phyloP scores from a whole-genome alignment of 2,888 invertebrate genomes.

The Agonopterix subpropinquella region DNA sequence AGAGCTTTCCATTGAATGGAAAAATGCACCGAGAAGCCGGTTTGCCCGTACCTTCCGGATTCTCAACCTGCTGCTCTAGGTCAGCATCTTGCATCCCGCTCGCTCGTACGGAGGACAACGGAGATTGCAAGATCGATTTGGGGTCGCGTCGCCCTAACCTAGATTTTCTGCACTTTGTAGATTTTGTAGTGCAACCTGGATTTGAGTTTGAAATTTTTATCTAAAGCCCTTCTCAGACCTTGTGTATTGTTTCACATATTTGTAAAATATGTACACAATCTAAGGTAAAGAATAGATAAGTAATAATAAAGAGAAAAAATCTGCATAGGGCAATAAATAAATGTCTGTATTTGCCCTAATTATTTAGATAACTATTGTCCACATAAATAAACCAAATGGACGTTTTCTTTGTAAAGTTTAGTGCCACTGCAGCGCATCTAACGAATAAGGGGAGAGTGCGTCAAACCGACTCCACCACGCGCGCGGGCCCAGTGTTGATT shows the following conservation, averaged over 20 bases:
- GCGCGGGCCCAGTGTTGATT: no score
- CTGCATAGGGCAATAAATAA: no score
- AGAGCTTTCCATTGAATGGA: conserved; percentile 73
- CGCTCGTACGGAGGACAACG: conserved; percentile 37
- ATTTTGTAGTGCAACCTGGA: conserved; percentile 5
- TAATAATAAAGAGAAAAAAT: no score
- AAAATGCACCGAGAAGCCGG: conserved; percentile 70
- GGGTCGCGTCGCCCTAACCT: conserved; percentile 73
- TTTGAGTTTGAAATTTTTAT: not conserved
- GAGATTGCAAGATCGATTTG: conserved; percentile 60
- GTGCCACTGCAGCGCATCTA: no score
- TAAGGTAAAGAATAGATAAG: no score
- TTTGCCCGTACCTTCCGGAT: conserved; percentile 71
- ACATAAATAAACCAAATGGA: no score
- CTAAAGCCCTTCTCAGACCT: conserved; percentile 17
- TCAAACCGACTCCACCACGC: no score
- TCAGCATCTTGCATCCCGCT: conserved; percentile 54
- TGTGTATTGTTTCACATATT: not conserved
- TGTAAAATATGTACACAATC: no score
- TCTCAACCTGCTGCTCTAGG: conserved; percentile 74
- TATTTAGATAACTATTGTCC: no score
- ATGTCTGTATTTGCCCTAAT: no score
- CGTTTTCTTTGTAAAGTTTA: no score
- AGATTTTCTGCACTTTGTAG: conserved; percentile 57
- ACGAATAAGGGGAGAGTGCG: no score